Evolutionary conservation across 2,888 invertebrate genomes (phyloP), one percentile per base, ranked within the genome.

Genomic region (Masnerella sp.): DNA sequence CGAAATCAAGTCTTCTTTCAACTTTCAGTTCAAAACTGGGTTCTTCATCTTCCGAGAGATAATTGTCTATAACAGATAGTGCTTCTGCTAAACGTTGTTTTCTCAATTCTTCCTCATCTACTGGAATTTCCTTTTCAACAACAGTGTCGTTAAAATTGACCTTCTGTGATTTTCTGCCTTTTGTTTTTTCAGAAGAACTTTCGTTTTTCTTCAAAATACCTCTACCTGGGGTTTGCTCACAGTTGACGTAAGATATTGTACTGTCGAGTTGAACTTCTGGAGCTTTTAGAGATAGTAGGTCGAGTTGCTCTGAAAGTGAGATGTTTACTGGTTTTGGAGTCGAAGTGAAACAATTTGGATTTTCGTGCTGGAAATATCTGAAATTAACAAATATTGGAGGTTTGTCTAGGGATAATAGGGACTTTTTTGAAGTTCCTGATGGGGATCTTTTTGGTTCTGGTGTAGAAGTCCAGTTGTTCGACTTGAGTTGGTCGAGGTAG

Each of bases 401-500:
- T 25, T 30, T 47, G 30, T 62, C 62, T 2, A 61, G 11, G 2
- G 3, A 20, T 9, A 62, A 9, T 2, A 51, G 30, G 20, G 18
- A 7, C 9, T 42, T 49, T 7, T 30, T 2, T 1, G 5, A 22
- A 12, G 15, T 7, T 18, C 18, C 12, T 0, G 14, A 0, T 0
- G 25, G 11, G 2, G 38, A 38, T 8, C 36, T 45, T n/a, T 54
- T 45, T 17, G 54, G 47, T 7, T 54, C 45, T 17, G 54, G 30
- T 8, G 52, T 45, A 2, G 32, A 22, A 0, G 11, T 20, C 65
- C 65, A 65, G n/a, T 54, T 52, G 9, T 14, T 15, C 0, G 75
- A 68, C 14, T 76, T 80, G 15, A 77, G 70, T 91, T 91, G 14
- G 84, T 81, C 92, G 92, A 87, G 15, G 59, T 68, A 18, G 22